These are phyloP conservation scores for Silvanus unidentatus DNA, from an alignment of 2,888 invertebrate species.

Conservation along the genomic window DNA sequence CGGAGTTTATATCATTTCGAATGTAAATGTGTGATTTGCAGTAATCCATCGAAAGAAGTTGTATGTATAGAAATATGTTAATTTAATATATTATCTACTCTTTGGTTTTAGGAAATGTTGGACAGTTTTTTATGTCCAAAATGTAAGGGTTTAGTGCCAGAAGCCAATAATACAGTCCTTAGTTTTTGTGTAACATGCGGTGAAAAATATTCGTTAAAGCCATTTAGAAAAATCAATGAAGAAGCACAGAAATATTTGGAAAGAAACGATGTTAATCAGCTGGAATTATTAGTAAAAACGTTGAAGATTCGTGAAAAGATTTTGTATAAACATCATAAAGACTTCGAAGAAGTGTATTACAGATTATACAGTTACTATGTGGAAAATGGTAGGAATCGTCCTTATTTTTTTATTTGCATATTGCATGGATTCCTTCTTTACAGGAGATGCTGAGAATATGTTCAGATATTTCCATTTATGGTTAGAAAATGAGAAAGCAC, in stretches of 20 bases:
- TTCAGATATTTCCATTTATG: slow-evolving; percentile 37
- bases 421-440: slow-evolving; percentile 7
- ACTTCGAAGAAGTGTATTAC: slow-evolving; percentile 42
- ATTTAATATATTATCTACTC: no score
- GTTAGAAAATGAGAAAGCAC: slow-evolving; percentile 34
- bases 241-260: slow-evolving; percentile 38
- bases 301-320: slow-evolving; percentile 45
- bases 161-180: slow-evolving; percentile 35
- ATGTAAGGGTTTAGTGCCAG: slow-evolving; percentile 39
- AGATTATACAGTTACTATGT: slow-evolving; percentile 51
- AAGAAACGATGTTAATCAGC: slow-evolving; percentile 28
- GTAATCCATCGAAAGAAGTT: slow-evolving; percentile 39
- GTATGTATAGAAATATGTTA: slow-evolving; percentile 27
- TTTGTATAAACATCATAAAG: slow-evolving; percentile 50
- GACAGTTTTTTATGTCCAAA: slow-evolving; percentile 42
- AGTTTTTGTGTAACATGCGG: slow-evolving; percentile 34
- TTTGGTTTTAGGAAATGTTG: slow-evolving; percentile 45
- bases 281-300: slow-evolving; percentile 45
- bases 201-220: slow-evolving; percentile 28
- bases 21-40: slow-evolving; percentile 71
- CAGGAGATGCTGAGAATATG: slow-evolving; percentile 35
- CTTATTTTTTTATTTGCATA: not conserved
- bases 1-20: slow-evolving; percentile 69
- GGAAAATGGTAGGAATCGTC: slow-evolving; percentile 43
- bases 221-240: slow-evolving; percentile 31